Evolutionary conservation across 1,140 invertebrate species (phyloP).

Genomic region (Lithobius niger): DNA sequence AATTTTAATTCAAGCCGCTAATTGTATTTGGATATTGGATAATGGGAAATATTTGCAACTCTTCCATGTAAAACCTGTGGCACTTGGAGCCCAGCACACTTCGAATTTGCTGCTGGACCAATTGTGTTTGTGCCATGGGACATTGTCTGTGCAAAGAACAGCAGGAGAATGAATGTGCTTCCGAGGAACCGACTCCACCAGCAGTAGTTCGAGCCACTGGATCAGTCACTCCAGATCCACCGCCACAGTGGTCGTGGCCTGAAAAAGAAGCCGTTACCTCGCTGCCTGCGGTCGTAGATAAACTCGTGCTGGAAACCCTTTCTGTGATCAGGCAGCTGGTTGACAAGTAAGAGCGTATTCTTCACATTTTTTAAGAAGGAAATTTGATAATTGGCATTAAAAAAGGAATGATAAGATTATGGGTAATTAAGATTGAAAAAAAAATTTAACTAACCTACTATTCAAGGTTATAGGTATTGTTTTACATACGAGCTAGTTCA

Average conservation of each 20-base stretch:
- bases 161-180: neutral
- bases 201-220: neutral
- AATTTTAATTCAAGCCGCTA: no score
- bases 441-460: no score
- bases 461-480: no score
- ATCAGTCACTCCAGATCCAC: neutral
- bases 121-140: no score
- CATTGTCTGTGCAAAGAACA: constrained; percentile 1
- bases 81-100: no score
- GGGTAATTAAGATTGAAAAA: no score
- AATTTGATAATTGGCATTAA: no score
- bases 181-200: neutral
- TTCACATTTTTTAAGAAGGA: no score
- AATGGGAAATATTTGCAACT: neutral
- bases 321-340: constrained; percentile 62
- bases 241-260: neutral
- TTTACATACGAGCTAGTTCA: no score
- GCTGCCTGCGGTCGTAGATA: constrained; percentile 38
- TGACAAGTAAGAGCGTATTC: constrained; percentile 51
- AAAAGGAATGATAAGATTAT: no score
- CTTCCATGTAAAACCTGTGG: neutral
- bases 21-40: neutral
- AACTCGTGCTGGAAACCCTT: constrained; percentile 63
- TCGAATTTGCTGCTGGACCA: no score
- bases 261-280: neutral